A percentile compares a stretch with the other conserved stretches of the same genome.
These are phyloP conservation scores for Netelia melanura DNA, from an alignment of 2,888 invertebrate species.

Conservation along the genomic window DNA sequence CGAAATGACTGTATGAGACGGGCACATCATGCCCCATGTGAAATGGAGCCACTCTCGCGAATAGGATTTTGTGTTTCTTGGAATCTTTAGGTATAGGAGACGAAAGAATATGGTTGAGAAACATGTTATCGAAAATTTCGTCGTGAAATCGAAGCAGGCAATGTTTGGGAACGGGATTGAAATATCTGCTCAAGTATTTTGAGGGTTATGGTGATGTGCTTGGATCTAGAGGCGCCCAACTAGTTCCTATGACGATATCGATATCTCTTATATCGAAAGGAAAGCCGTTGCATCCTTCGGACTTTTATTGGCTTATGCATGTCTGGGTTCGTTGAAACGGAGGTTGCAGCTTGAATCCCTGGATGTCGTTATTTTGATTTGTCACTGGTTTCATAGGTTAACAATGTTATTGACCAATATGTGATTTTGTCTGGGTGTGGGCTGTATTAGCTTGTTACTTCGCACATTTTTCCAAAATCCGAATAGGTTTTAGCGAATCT, in stretches of 20 bases:
- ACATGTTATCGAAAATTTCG: background rate
- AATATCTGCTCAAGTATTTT: background rate
- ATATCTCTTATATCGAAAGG: too few species aligned
- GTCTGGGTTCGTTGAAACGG: too few species aligned
- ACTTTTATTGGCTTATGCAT: too few species aligned
- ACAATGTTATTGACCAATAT: background rate
- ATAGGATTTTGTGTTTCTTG: conserved; percentile 2
- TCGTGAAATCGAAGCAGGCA: conserved; percentile 4
- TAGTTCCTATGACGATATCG: too few species aligned
- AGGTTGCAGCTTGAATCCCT: too few species aligned
- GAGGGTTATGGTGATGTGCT: background rate
- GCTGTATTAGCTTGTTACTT: too few species aligned
- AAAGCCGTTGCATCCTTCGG: too few species aligned
- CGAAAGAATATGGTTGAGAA: background rate
- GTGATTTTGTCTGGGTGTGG: background rate
- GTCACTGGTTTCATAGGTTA: background rate
- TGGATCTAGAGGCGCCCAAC: background rate
- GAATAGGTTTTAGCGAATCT: too few species aligned
- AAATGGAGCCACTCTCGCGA: conserved; percentile 11
- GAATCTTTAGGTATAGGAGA: background rate
- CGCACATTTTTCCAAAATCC: too few species aligned
- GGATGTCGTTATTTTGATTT: too few species aligned
- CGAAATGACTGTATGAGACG: conserved; percentile 12
- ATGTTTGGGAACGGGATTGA: background rate
- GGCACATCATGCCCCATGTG: background rate